Base-by-base conservation (phyloP, 2,888 invertebrate species). In the Rotaria socialis region DNA sequence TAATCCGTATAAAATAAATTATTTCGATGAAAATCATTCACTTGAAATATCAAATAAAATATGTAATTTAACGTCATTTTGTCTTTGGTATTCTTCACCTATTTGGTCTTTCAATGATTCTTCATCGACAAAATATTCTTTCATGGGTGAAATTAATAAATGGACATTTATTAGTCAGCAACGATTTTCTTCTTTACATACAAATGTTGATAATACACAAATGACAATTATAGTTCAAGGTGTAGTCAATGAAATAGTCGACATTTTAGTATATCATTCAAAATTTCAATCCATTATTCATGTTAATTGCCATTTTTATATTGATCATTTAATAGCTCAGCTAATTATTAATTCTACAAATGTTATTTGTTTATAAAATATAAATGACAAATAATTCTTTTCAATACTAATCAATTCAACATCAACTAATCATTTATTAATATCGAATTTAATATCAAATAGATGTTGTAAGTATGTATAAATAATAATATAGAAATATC, bases 181-280 rank as follows among this genome's bases (percentile, higher is more conserved):
- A 58, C 24, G 85, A 89, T 88, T 88, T 88, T 19, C 24, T 56
- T 87, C 86, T 87, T 84, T 89, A 92, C 92, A 92, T 91, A 95
- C 95, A 95, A 94, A 94, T 93, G 94, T 94, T 50, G 7, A 47
- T 93, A 94, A 93, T 93, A 43, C 41, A 43, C 75, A 43, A 43
- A 75, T 43, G 41, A 75, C 75, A 75, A 43, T 75, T 22, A 43
- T 22, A 10, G 27, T 75, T 43, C 16, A 43, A 43, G 75, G 75
- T 43, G 19, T 10, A 43, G 8, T 22, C 16, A 24, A 43, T 43
- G 75, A 75, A 75, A 1, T 43, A 24, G 43, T 43, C 16, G 41
- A 75, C 1, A 0, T 75, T 75, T 11, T 75, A 27, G 41, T 75
- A 19, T 75, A 75, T 75, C 43, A 41, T 22, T 41, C 41, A 22